Evolutionary conservation across 2,113 vertebrate species (phyloP).

Genomic region (Pipra filicauda): DNA sequence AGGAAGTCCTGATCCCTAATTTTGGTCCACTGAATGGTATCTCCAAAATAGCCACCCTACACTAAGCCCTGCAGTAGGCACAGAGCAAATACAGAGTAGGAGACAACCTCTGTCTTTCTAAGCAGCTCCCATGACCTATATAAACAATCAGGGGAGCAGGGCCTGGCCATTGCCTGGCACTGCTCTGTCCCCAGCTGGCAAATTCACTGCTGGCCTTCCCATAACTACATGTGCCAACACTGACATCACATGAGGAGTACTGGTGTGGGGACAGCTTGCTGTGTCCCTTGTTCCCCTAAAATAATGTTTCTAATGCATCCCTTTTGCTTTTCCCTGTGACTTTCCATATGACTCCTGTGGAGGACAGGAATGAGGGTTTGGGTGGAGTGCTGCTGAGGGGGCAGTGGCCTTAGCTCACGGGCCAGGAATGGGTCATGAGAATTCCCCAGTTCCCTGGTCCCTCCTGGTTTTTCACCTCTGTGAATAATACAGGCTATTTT

Average conservation of each 20-base stretch:
- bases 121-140: not conserved
- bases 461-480: not conserved
- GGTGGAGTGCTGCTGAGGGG: not conserved
- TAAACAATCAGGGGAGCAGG: not conserved
- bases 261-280: not conserved
- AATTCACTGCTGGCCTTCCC: not conserved
- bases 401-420: not conserved
- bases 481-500: not conserved
- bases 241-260: not conserved
- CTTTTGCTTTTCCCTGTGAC: not conserved
- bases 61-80: not conserved
- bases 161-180: not conserved
- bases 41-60: not conserved
- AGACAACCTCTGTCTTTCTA: not conserved
- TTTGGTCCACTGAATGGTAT: not conserved
- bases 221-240: not conserved
- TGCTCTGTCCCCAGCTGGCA: not conserved
- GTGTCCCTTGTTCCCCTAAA: not conserved
- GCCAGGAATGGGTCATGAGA: not conserved
- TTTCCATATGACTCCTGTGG: not conserved
- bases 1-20: not conserved
- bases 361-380: not conserved
- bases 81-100: not conserved
- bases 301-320: not conserved
- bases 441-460: fast-evolving